A percentile compares a stretch with the other conserved stretches of the same genome.
Evolutionary conservation across 2,888 invertebrate genomes (phyloP).

Genomic region (Xylota segnis): DNA sequence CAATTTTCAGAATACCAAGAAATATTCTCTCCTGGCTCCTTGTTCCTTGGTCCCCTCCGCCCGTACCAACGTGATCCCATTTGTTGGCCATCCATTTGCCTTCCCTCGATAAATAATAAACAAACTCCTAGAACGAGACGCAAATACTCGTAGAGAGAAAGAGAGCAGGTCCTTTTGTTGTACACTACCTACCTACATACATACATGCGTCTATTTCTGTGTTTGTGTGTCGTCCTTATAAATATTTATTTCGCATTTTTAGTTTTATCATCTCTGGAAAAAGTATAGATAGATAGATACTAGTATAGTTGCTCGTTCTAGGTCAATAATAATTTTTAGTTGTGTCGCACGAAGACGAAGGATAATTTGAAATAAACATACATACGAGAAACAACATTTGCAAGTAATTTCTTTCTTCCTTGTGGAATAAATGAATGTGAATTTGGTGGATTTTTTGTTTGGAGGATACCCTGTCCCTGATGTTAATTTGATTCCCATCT

Average conservation of each 20-base stretch:
- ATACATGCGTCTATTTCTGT: not conserved
- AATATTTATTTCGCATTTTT: slow-evolving; percentile 71
- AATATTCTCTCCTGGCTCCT: not conserved
- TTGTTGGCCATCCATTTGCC: slow-evolving; percentile 52
- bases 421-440: slow-evolving; percentile 68
- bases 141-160: too few species aligned
- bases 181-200: not conserved
- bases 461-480: slow-evolving; percentile 59
- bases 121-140: slow-evolving; percentile 30
- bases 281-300: not conserved
- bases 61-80: slow-evolving; percentile 10
- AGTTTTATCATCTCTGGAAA: slow-evolving; percentile 39
- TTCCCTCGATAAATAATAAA: slow-evolving; percentile 62
- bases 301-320: slow-evolving; percentile 1
- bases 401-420: slow-evolving; percentile 41
- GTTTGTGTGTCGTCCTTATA: slow-evolving; percentile 41
- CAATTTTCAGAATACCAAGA: slow-evolving; percentile 21
- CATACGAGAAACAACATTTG: slow-evolving; percentile 39
- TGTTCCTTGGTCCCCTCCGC: slow-evolving; percentile 2
- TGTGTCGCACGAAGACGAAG: slow-evolving; percentile 24
- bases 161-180: slow-evolving; percentile 29
- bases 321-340: slow-evolving; percentile 53
- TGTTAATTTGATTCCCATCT: slow-evolving; percentile 69
- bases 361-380: slow-evolving; percentile 67
- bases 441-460: slow-evolving; percentile 58